A percentile compares a stretch with the other conserved stretches of the same genome.
These are phyloP conservation scores for Cancer borealis DNA, from an alignment of 2,888 invertebrate genomes.

Conservation along the genomic window DNA sequence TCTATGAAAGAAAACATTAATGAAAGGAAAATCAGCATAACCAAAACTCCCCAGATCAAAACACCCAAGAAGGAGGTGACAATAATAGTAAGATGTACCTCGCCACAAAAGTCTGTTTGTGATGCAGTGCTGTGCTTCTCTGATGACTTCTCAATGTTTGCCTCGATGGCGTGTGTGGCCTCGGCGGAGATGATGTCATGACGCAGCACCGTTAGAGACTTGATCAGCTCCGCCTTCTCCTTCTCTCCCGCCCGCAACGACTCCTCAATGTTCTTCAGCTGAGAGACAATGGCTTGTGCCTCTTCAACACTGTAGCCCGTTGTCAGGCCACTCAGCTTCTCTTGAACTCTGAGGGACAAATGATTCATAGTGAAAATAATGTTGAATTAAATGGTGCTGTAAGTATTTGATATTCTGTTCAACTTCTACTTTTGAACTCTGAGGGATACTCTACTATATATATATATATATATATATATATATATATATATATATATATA, in stretches of 20 bases:
- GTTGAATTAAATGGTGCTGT: background rate
- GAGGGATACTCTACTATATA: background rate
- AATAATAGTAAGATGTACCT: constrained; percentile 80
- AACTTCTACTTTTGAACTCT: background rate
- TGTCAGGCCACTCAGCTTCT: constrained; percentile 71
- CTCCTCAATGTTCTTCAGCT: constrained; percentile 94
- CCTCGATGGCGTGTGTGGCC: constrained; percentile 81
- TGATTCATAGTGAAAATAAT: background rate
- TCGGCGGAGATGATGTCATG: constrained; percentile 84
- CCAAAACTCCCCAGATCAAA: background rate
- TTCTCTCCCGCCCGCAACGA: constrained; percentile 94
- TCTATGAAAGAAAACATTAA: background rate
- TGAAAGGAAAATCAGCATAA: background rate
- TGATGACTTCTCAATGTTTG: constrained; percentile 89
- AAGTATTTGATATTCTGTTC: background rate
- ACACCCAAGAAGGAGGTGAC: background rate
- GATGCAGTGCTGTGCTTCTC: constrained; percentile 96
- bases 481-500: no score
- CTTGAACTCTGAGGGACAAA: constrained; percentile 84
- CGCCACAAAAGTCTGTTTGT: constrained; percentile 96
- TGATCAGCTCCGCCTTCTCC: constrained; percentile 96
- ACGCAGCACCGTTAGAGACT: constrained; percentile 94
- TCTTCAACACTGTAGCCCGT: constrained; percentile 90
- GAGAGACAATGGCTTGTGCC: constrained; percentile 97
- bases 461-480: no score